Conservation (phyloP, 2,797 vertebrate genomes). For the Cyclopterus lumpus region DNA sequence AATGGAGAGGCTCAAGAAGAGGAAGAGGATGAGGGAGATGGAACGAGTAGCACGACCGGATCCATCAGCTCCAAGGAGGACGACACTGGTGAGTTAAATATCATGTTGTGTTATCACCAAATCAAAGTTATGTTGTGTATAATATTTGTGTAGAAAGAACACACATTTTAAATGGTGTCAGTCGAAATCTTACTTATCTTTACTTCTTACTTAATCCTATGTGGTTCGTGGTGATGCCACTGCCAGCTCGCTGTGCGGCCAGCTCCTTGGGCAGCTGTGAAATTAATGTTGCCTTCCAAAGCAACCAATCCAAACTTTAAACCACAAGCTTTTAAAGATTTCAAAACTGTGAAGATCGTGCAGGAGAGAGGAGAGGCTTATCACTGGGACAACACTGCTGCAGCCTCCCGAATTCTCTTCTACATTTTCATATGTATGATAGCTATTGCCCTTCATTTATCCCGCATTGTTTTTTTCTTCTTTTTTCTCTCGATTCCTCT, state of each 20-base stretch:
- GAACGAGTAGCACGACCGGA: slow-evolving; percentile 75
- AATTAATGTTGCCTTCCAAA: slow-evolving; percentile 44
- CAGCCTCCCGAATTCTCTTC: slow-evolving; percentile 54
- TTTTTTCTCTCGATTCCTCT: slow-evolving; percentile 6
- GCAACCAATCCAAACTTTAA: slow-evolving; percentile 57
- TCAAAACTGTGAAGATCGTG: slow-evolving; percentile 60
- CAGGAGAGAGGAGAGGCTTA: slow-evolving; percentile 58
- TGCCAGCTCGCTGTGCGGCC: slow-evolving; percentile 30
- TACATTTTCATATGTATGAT: slow-evolving; percentile 43
- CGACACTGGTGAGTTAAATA: slow-evolving; percentile 85
- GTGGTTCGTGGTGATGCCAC: slow-evolving; percentile 9
- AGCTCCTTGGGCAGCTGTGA: slow-evolving; percentile 45
- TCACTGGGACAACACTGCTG: slow-evolving; percentile 62
- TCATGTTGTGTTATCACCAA: background rate
- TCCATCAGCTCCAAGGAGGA: slow-evolving; percentile 83
- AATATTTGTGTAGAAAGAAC: background rate
- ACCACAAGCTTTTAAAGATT: slow-evolving; percentile 48
- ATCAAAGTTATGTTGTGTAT: background rate
- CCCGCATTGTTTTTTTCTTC: slow-evolving; percentile 40
- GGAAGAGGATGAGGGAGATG: slow-evolving; percentile 76
- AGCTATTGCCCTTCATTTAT: slow-evolving; percentile 38
- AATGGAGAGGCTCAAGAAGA: slow-evolving; percentile 74
- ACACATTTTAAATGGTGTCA: background rate
- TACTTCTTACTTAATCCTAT: background rate
- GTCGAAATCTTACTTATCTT: slow-evolving; percentile 2